Evolutionary conservation across 2,888 invertebrate species (phyloP).

Genomic region (Plusia festucae): DNA sequence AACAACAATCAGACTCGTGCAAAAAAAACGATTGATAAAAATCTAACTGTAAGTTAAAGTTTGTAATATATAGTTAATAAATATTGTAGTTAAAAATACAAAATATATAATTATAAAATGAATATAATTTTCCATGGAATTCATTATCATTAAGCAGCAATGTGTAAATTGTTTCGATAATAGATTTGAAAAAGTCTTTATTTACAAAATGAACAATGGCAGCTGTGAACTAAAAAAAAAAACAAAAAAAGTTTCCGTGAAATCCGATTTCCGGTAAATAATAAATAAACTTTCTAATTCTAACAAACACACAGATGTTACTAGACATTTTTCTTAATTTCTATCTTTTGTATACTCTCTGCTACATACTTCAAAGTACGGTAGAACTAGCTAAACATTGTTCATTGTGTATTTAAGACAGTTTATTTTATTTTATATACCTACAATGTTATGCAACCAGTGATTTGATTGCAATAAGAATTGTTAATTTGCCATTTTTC

Average conservation of each 20-base stretch:
- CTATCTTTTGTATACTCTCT: not conserved
- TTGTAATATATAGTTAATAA: constrained; percentile 89
- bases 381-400: not conserved
- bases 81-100: constrained; percentile 88
- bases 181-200: constrained; percentile 36
- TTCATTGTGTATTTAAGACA: constrained; percentile 37
- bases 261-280: too few species aligned
- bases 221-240: not conserved
- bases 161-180: constrained; percentile 66
- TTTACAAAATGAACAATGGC: constrained; percentile 37
- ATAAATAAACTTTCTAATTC: not conserved
- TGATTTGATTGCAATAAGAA: constrained; percentile 78
- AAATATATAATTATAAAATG: constrained; percentile 87
- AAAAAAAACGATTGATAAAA: constrained; percentile 84
- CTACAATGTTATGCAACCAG: constrained; percentile 57
- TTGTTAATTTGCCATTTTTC: constrained; percentile 81
- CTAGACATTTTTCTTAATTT: not conserved
- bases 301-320: not conserved
- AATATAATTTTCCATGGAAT: constrained; percentile 89
- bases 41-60: constrained; percentile 85
- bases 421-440: constrained; percentile 36
- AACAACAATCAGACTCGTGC: constrained; percentile 74
- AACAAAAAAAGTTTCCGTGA: not conserved
- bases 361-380: not conserved
- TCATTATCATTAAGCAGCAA: constrained; percentile 84